Evolutionary conservation across 2,888 invertebrate species (phyloP).

Genomic region (Drosophila suboccidentalis): DNA sequence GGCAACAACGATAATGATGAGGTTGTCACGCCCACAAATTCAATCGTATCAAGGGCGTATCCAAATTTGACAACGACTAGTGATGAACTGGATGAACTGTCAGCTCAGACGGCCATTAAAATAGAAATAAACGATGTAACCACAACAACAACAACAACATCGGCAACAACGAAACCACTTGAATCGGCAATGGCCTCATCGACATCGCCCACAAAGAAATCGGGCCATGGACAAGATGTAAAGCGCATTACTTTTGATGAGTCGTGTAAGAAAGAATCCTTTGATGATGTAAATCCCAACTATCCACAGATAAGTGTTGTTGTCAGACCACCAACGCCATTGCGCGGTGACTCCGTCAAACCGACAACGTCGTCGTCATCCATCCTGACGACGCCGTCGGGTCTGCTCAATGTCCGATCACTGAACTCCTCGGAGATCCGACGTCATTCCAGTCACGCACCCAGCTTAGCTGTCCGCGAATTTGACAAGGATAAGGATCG

Average conservation of each 20-base stretch:
- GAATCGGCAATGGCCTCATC: slow-evolving; percentile 71
- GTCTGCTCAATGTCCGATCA: slow-evolving; percentile 81
- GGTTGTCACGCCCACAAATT: slow-evolving; percentile 54
- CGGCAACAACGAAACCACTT: slow-evolving; percentile 55
- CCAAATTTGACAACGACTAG: slow-evolving; percentile 57
- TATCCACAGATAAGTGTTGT: slow-evolving; percentile 90
- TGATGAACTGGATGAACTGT: slow-evolving; percentile 77
- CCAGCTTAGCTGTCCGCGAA: slow-evolving; percentile 86
- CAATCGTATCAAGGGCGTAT: slow-evolving; percentile 25
- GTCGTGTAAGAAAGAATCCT: slow-evolving; percentile 86
- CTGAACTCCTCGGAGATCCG: slow-evolving; percentile 83
- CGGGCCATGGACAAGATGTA: slow-evolving; percentile 84
- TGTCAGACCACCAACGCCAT: slow-evolving; percentile 92
- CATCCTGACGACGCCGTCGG: slow-evolving; percentile 84
- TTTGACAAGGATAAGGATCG: slow-evolving; percentile 85
- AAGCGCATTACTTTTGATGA: slow-evolving; percentile 86
- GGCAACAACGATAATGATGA: slow-evolving; percentile 37
- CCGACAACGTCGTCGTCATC: slow-evolving; percentile 82
- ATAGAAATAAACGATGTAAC: slow-evolving; percentile 76
- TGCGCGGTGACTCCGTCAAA: slow-evolving; percentile 88
- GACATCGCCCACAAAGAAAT: slow-evolving; percentile 80
- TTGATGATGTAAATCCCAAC: slow-evolving; percentile 86
- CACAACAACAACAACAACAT: slow-evolving; percentile 37
- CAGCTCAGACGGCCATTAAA: slow-evolving; percentile 77
- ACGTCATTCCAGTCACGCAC: slow-evolving; percentile 86